phyloP scores from a whole-genome alignment of 2,113 vertebrate species.

The Synodontis membranacea region DNA sequence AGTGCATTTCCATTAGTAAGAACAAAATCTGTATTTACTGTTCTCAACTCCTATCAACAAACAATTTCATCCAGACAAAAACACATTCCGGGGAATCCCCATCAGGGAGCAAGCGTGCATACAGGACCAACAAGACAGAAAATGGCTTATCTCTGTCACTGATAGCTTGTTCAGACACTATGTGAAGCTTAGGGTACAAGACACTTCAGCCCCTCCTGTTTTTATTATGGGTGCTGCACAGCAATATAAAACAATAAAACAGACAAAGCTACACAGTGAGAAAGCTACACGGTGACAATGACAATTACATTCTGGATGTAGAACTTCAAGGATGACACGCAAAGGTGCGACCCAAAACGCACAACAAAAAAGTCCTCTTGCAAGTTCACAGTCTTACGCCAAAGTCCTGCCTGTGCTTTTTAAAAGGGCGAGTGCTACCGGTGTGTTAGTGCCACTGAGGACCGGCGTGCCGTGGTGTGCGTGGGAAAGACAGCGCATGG shows the following conservation, averaged over 20 bases:
- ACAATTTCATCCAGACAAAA: conserved; percentile 29
- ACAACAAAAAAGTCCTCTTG: conserved; percentile 9
- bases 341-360: conserved; percentile 19
- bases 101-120: conserved; percentile 18
- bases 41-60: conserved; percentile 30
- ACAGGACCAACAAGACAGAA: conserved; percentile 20
- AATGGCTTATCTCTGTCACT: neutral
- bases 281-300: conserved; percentile 5
- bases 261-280: neutral
- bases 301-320: conserved; percentile 34
- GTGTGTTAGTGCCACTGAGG: conserved; percentile 25
- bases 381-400: conserved; percentile 44
- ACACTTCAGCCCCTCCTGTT: conserved; percentile 16
- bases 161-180: conserved; percentile 33
- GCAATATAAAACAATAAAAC: conserved; percentile 4
- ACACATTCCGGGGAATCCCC: neutral
- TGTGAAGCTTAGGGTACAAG: conserved; percentile 31
- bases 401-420: conserved; percentile 32
- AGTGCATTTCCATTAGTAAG: neutral
- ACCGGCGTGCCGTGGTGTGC: conserved; percentile 9
- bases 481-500: conserved; percentile 40
- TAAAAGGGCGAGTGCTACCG: conserved; percentile 32
- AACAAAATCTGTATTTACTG: conserved; percentile 20
- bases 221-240: conserved; percentile 6
- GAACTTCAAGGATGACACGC: conserved; percentile 15